A percentile compares a stretch with the other conserved stretches of the same genome.
Evolutionary conservation across 2,888 invertebrate species (phyloP).

Genomic region (Eumacrocentrus americanus): DNA sequence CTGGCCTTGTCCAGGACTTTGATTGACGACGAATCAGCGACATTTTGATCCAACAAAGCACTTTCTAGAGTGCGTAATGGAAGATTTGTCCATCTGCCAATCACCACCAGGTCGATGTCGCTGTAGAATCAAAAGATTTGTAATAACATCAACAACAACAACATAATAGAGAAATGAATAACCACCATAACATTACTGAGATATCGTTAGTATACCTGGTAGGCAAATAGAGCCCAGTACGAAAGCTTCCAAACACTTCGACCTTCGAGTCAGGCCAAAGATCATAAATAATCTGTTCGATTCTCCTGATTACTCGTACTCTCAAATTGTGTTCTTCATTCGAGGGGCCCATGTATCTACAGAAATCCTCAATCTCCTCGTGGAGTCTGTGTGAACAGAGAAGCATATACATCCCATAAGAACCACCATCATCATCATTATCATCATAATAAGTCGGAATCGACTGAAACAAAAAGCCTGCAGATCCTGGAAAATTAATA

Average conservation of each 20-base stretch:
- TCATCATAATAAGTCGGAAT: too few species aligned
- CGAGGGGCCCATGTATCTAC: constrained; percentile 91
- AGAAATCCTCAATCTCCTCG: constrained; percentile 97
- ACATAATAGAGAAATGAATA: too few species aligned
- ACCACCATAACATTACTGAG: too few species aligned
- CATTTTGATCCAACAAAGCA: constrained; percentile 85
- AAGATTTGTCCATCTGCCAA: constrained; percentile 87
- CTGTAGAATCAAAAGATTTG: constrained; percentile 60
- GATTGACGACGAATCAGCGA: constrained; percentile 87
- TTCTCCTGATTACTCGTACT: constrained; percentile 85
- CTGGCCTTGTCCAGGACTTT: constrained; percentile 98
- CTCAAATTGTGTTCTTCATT: constrained; percentile 89
- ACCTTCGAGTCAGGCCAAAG: constrained; percentile 95
- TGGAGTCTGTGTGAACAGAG: constrained; percentile 74
- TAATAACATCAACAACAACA: neutral
- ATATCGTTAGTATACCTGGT: constrained; percentile 82
- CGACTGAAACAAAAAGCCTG: too few species aligned
- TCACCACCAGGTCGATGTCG: constrained; percentile 70
- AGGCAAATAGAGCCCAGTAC: constrained; percentile 96
- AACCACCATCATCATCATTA: too few species aligned
- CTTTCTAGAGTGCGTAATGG: constrained; percentile 91
- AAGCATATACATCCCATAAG: too few species aligned
- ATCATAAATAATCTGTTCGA: constrained; percentile 83
- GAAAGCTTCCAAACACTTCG: constrained; percentile 97
- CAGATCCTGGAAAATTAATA: neutral